Base-by-base conservation (phyloP, 37 sponge, comb jelly and placozoan genomes). In the Halisarca cf. caerulea region DNA sequence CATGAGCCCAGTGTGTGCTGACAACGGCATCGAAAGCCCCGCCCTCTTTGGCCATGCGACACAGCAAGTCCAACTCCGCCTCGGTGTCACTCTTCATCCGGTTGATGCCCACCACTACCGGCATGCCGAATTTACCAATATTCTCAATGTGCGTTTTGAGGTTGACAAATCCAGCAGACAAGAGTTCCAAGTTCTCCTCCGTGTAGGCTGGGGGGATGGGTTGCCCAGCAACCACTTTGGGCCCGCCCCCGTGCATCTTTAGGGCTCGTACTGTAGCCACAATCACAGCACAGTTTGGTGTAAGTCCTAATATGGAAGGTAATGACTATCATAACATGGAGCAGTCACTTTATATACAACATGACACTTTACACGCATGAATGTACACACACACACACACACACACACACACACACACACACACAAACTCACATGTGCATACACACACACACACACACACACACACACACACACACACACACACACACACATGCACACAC, bases 181-280 rank as follows among this genome's bases (percentile, higher is more conserved):
- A 69, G 54, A 97, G 85, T 0, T 80, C 79, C 43, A 94, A 58
- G 86, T 93, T 90, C 80, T 92, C 84, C 59, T 92, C 64, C 2
- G 70, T 58, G 89, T 99, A 99, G 9, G 82, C 95, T 17, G 86
- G 58, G 57, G 91, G 90, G 8, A 99, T 83, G 40, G 92, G 91
- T 51, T 92, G 81, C 0, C 99, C 99, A 33, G 97, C 84, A 1
- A 86, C 83, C 59, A 99, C 99, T 17, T 71, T 88, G 9, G 99
- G 97, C 2, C 99, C 99, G 44, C 99, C 99, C 30, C 99, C 99
- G 66, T 99, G 99, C 99, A 99, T 99, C 88, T 99, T 99, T n/a
- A 99, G 93, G 14, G 99, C 95, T 32, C 99, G 66, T 4, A 99
- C 93, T 0, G 97, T 93, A 11, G 94, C 92, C 28, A 99, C 99